Evolutionary conservation across 37 sponge, comb jelly and placozoan genomes (phyloP), one percentile per base, ranked within the genome.

Genomic region (Geodia barretti): DNA sequence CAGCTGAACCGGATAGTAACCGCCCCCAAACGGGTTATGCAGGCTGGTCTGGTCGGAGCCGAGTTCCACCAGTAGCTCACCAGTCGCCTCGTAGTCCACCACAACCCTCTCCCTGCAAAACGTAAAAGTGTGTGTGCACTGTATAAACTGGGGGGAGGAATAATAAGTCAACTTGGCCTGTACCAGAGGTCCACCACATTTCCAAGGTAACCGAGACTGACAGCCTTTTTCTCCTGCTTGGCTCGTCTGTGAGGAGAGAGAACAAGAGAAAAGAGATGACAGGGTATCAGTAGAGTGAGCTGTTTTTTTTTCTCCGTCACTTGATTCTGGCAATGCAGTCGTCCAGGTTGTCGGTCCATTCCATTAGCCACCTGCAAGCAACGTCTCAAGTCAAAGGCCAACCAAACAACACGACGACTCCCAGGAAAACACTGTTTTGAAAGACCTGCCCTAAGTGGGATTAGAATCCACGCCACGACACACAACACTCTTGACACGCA

Each of bases 21-120:
- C 99, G 0, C 99, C 99, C 0, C 95, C 93, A 84, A 78, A 98
- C 30, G 99, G 99, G 86, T 96, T 90, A 79, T 98, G 99, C 39
- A 98, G 86, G 65, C 97, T 96, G 76, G 99, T 98, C 74, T 98
- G 99, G 73, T 98, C 99, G 9, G 97, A 96, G 39, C 90, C 99
- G 59, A 98, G 83, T 5, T 96, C 97, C 3, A 93, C 99, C 26
- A 96, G 70, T 20, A 91, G 64, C 79, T 98, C 97, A 60, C 97
- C 99, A 21, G 95, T 96, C 11, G 28, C 31, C 64, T 94, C 91
- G 47, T 88, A 88, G 67, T 98, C 95, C 74, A 41, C n/a, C 14
- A 84, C 93, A 30, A 96, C 26, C 35, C 91, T 81, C 78, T 97
- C 95, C 97, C 95, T 95, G n/a, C n/a, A n/a, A 43, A 3, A 62